Evolutionary conservation across 2,113 vertebrate species (phyloP).

Genomic region (Apodemus sylvaticus): DNA sequence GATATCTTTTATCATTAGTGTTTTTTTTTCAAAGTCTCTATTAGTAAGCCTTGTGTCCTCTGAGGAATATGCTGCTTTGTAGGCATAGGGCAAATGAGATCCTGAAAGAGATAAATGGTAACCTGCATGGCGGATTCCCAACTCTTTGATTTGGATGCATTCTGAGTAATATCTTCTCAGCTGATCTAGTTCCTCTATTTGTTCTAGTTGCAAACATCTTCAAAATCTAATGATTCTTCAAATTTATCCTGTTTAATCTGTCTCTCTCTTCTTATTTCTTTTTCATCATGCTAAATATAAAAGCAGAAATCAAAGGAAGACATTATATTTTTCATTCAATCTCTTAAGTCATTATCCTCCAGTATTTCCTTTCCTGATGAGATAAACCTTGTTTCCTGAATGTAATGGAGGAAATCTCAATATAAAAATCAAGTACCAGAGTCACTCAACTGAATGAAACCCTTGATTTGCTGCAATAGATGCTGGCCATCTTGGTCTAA

Average conservation of each 20-base stretch:
- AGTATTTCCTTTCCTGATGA: background rate
- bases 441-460: background rate
- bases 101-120: background rate
- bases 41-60: background rate
- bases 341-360: background rate
- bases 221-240: background rate
- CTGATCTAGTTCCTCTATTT: background rate
- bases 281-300: background rate
- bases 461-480: background rate
- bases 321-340: background rate
- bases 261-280: background rate
- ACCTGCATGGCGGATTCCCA: background rate
- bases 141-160: background rate
- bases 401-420: background rate
- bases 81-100: background rate
- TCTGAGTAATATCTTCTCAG: background rate
- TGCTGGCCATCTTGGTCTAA: background rate
- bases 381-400: background rate
- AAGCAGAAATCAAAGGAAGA: background rate
- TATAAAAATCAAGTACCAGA: background rate
- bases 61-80: background rate
- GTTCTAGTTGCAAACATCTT: background rate
- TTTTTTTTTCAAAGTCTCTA: background rate
- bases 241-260: background rate
- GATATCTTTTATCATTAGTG: background rate